Percentiles rank a stretch among this genome's conserved stretches.
These are phyloP conservation scores for Muscicapa adusta DNA, from an alignment of 2,113 vertebrate species.

Conservation along the genomic window DNA sequence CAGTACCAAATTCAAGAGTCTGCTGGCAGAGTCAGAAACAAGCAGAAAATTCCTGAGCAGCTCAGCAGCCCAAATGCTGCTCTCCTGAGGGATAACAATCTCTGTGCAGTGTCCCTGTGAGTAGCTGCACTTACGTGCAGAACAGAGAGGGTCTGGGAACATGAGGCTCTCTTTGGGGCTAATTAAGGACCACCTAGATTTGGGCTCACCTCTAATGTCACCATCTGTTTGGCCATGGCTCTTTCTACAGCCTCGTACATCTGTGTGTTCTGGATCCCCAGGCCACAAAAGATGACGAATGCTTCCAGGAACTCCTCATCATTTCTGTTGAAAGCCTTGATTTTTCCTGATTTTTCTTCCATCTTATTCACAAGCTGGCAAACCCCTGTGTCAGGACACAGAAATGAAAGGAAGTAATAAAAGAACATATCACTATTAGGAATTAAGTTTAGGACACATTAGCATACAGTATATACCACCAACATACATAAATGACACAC, in stretches of 20 bases:
- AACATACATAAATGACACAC: not conserved
- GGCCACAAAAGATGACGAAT: constrained; percentile 94
- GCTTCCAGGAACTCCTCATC: constrained; percentile 98
- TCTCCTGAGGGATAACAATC: not conserved
- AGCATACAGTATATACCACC: not conserved
- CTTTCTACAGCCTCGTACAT: constrained; percentile 96
- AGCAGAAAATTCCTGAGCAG: not conserved
- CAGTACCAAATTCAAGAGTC: not conserved
- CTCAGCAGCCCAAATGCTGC: not conserved
- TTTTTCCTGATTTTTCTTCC: constrained; percentile 83
- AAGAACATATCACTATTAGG: not conserved
- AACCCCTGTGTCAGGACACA: constrained; percentile 77
- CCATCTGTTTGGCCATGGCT: constrained; percentile 97
- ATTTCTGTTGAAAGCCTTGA: constrained; percentile 93
- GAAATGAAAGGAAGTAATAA: not conserved
- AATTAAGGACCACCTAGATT: constrained; percentile 6
- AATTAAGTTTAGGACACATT: not conserved
- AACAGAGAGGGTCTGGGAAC: not conserved
- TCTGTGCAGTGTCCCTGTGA: not conserved
- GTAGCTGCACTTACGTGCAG: not conserved
- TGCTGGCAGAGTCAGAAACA: not conserved
- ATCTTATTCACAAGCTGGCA: constrained; percentile 96
- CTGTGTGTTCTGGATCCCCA: constrained; percentile 98
- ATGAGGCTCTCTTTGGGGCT: not conserved
- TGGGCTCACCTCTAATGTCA: constrained; percentile 91